Percentiles rank a stretch among this genome's conserved stretches.
phyloP scores from a whole-genome alignment of 2,888 invertebrate genomes.

The Microdon myrmicae region DNA sequence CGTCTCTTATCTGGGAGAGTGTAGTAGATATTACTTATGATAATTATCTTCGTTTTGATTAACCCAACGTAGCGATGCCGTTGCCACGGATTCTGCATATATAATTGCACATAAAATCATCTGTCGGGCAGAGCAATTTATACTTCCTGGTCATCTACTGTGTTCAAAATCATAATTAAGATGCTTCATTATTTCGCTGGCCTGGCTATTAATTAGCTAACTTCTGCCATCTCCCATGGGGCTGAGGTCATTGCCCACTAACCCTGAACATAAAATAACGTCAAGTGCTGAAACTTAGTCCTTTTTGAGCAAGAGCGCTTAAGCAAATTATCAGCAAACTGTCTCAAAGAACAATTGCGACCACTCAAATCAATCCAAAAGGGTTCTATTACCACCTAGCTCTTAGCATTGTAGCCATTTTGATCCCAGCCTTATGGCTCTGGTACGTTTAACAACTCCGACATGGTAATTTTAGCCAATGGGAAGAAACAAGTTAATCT shows the following conservation, averaged over 20 bases:
- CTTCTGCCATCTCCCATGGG: conserved; percentile 8
- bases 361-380: conserved; percentile 43
- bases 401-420: neutral
- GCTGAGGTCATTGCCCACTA: neutral
- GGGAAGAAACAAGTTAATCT: conserved; percentile 49
- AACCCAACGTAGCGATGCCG: conserved; percentile 6
- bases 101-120: conserved; percentile 29
- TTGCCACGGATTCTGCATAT: conserved; percentile 18
- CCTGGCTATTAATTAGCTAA: conserved; percentile 35
- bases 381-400: conserved; percentile 3
- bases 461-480: conserved; percentile 28
- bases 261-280: conserved; percentile 29
- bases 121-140: conserved; percentile 2
- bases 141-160: conserved; percentile 7
- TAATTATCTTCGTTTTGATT: conserved; percentile 35
- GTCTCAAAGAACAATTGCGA: conserved; percentile 41
- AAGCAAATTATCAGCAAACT: conserved; percentile 45
- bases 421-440: conserved; percentile 7
- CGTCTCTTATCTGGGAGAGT: too few relatives aligned
- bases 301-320: conserved; percentile 15
- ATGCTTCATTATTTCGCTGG: conserved; percentile 24
- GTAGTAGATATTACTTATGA: conserved; percentile 26
- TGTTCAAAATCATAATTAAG: conserved; percentile 21
- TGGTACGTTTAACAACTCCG: conserved; percentile 32
- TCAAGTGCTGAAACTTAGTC: conserved; percentile 31